Evolutionary conservation across 2,797 vertebrate species (phyloP).

Genomic region (Florisuga fusca): DNA sequence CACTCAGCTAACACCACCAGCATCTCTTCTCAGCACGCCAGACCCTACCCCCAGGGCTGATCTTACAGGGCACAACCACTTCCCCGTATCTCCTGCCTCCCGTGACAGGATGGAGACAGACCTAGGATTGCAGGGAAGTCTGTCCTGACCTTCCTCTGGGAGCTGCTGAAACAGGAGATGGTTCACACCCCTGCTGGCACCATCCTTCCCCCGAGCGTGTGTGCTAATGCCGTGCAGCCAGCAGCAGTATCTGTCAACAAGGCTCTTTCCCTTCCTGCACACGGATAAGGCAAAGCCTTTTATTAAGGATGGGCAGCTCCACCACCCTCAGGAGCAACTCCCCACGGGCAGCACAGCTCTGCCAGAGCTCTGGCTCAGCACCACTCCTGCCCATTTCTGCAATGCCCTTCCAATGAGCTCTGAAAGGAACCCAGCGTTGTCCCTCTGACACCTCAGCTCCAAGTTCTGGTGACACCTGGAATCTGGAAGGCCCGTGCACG

Average conservation of each 20-base stretch:
- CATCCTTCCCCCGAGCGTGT: neutral
- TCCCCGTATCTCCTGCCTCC: neutral
- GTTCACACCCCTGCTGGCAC: slow-evolving; percentile 57
- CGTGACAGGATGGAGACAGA: fast-evolving
- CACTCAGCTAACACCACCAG: neutral
- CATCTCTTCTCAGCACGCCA: neutral
- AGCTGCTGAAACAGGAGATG: slow-evolving; percentile 36
- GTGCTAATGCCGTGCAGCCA: slow-evolving; percentile 33
- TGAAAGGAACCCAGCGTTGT: neutral
- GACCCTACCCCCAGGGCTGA: neutral
- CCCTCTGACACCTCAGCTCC: neutral
- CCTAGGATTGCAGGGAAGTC: neutral
- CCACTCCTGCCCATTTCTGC: neutral
- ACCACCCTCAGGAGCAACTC: neutral
- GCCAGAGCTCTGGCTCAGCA: neutral
- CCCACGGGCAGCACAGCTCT: neutral
- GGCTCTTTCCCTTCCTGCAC: neutral
- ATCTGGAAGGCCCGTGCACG: neutral
- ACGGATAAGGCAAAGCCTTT: slow-evolving; percentile 7
- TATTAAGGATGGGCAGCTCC: neutral
- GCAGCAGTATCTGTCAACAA: slow-evolving; percentile 53
- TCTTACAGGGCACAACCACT: neutral
- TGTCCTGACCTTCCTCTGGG: neutral
- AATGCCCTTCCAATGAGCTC: neutral
- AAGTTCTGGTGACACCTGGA: neutral